Conservation (phyloP, 2,888 invertebrate species). For the Cheilosia scutellata region DNA sequence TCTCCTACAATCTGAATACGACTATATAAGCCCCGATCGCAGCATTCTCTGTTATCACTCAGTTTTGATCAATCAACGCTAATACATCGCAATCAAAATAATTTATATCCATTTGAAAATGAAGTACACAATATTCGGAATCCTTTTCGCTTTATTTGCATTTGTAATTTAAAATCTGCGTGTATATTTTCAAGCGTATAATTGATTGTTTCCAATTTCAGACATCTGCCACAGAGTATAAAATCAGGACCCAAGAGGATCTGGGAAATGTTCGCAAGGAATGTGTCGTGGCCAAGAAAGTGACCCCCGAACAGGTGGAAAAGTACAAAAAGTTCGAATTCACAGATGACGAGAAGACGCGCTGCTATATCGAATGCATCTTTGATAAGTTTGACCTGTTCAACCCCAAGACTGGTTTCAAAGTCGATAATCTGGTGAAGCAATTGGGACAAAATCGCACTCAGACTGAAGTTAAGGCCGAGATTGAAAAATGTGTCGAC, state of each 20-base stretch:
- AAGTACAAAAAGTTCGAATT: conserved; percentile 83
- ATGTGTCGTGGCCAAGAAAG: conserved; percentile 81
- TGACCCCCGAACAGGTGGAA: conserved; percentile 81
- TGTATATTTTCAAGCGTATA: not conserved
- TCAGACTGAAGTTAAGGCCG: conserved; percentile 81
- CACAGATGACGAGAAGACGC: conserved; percentile 83
- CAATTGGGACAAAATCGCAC: conserved; percentile 83
- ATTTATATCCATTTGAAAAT: conserved; percentile 78
- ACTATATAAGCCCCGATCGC: conserved; percentile 76
- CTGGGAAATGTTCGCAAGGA: conserved; percentile 82
- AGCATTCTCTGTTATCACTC: conserved; percentile 70
- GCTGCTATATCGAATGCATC: conserved; percentile 83
- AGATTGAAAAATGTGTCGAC: conserved; percentile 83
- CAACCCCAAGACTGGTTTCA: conserved; percentile 82
- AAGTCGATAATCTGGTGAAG: conserved; percentile 82
- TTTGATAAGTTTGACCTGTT: conserved; percentile 83
- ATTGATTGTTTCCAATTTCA: conserved; percentile 49
- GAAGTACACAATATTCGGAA: conserved; percentile 81
- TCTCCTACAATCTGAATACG: conserved; percentile 9
- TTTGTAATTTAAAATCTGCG: conserved; percentile 79
- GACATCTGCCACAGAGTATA: conserved; percentile 82
- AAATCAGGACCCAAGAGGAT: conserved; percentile 82
- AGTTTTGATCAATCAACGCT: conserved; percentile 71
- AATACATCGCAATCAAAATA: conserved; percentile 49
- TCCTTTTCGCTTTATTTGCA: conserved; percentile 81